These are phyloP conservation scores for Melitaea cinxia DNA, from an alignment of 1,140 invertebrate species.

Conservation along the genomic window DNA sequence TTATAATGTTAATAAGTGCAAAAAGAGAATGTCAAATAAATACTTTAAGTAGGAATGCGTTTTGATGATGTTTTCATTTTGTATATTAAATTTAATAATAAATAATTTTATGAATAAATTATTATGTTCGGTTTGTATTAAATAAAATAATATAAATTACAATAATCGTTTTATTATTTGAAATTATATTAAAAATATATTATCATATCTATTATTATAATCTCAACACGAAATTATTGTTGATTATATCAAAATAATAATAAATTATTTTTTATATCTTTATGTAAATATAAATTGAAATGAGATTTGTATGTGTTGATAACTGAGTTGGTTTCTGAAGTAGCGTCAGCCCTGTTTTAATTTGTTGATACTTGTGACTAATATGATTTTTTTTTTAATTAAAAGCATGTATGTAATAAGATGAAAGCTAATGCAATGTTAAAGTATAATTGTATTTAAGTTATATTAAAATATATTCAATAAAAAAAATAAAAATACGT, in stretches of 20 bases:
- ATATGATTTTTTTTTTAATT: constrained; percentile 6
- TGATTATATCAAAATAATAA: not conserved
- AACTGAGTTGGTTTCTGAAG: not conserved
- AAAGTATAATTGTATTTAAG: constrained; percentile 33
- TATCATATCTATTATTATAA: not conserved
- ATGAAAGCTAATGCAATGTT: constrained; percentile 30
- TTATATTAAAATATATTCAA: constrained; percentile 39
- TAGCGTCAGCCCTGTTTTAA: not conserved
- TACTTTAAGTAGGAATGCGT: too few relatives aligned
- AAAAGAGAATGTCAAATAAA: too few relatives aligned
- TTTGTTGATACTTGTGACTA: not conserved
- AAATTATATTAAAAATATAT: not conserved
- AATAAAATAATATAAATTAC: not conserved
- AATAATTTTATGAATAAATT: not conserved
- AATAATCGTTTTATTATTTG: not conserved
- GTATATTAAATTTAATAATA: not conserved
- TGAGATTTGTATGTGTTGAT: not conserved
- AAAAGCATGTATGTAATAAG: constrained; percentile 23
- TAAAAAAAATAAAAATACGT: constrained; percentile 17
- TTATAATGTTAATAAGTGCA: too few relatives aligned
- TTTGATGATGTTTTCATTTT: constrained; percentile 1
- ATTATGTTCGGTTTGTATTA: not conserved
- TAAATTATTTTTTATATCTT: not conserved
- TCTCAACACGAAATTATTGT: too few relatives aligned
- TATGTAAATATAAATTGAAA: constrained; percentile 1